These are phyloP conservation scores for Malacoraja senta DNA, from an alignment of 2,797 vertebrate species.

Conservation along the genomic window DNA sequence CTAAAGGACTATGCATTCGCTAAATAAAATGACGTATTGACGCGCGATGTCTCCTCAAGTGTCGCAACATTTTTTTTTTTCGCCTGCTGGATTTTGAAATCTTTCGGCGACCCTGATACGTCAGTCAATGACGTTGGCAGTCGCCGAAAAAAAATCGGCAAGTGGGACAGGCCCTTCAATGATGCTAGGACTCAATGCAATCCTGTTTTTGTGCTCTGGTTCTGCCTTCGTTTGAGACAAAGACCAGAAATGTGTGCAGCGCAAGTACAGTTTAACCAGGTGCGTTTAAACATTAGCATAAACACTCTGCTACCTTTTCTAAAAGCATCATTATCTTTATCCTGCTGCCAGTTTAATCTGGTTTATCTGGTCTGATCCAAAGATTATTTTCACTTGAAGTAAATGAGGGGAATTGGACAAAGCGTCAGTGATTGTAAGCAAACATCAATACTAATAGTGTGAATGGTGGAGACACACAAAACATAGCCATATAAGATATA, in stretches of 20 bases:
- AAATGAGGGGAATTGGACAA: conserved; percentile 26
- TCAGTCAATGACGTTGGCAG: too few relatives aligned
- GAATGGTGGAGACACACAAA: conserved; percentile 8
- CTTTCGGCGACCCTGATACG: too few relatives aligned
- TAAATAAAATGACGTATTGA: too few relatives aligned
- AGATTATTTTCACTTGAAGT: conserved; percentile 13
- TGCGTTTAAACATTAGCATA: background rate
- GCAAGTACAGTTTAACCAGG: background rate
- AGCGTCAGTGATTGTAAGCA: conserved; percentile 16
- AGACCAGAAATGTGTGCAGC: background rate
- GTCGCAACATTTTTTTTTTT: too few relatives aligned
- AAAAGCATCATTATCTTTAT: background rate
- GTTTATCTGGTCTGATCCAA: background rate
- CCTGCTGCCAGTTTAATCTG: conserved; percentile 16
- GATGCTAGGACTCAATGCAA: too few relatives aligned
- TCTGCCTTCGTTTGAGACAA: background rate
- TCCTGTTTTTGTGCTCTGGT: too few relatives aligned
- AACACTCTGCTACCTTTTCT: background rate
- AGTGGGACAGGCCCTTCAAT: too few relatives aligned
- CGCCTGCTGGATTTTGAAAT: too few relatives aligned
- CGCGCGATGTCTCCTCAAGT: too few relatives aligned
- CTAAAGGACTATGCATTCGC: too few relatives aligned
- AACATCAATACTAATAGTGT: conserved; percentile 19
- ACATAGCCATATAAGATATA: conserved; percentile 29
- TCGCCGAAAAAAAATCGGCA: too few relatives aligned